Conservation (phyloP, 37 sponge, comb jelly and placozoan species). For the Aplysina aerophoba region DNA sequence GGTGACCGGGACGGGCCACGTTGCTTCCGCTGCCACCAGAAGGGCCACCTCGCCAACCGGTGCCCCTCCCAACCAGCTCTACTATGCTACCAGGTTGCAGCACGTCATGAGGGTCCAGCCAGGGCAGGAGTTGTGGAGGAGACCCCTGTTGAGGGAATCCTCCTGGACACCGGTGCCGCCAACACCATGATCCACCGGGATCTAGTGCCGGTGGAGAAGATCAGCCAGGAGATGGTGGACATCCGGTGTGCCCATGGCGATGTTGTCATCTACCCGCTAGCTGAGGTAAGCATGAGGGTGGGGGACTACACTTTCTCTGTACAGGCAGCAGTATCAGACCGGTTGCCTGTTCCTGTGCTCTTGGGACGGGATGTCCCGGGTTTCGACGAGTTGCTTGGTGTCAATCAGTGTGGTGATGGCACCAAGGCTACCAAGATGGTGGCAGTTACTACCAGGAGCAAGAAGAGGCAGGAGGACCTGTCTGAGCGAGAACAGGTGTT, state of each 20-base stretch:
- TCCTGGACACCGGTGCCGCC: conserved; percentile 51
- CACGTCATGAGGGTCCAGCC: neutral
- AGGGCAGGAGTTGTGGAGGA: conserved; percentile 31
- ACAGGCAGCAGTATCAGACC: conserved; percentile 28
- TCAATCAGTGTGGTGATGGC: neutral
- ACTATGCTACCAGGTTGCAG: neutral
- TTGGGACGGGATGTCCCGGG: conserved; percentile 45
- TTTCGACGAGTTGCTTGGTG: neutral
- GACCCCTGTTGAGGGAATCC: neutral
- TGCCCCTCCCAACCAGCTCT: conserved; percentile 10
- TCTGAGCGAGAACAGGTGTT: neutral
- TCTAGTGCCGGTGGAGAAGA: conserved; percentile 18
- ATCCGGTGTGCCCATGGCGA: conserved; percentile 45
- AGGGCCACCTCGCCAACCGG: neutral
- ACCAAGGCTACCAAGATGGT: neutral
- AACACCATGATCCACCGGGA: conserved; percentile 40
- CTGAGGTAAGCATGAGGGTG: conserved; percentile 23
- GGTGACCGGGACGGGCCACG: too few relatives aligned
- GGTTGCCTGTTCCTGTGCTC: conserved; percentile 33
- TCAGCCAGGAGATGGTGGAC: neutral
- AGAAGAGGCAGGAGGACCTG: conserved; percentile 22
- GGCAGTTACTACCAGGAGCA: conserved; percentile 18
- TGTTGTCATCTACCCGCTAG: conserved; percentile 27
- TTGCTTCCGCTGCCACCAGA: neutral
- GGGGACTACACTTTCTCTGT: neutral